Evolutionary conservation across 2,888 invertebrate species (phyloP), one percentile per base, ranked within the genome.

Genomic region (Eilema sororculum): DNA sequence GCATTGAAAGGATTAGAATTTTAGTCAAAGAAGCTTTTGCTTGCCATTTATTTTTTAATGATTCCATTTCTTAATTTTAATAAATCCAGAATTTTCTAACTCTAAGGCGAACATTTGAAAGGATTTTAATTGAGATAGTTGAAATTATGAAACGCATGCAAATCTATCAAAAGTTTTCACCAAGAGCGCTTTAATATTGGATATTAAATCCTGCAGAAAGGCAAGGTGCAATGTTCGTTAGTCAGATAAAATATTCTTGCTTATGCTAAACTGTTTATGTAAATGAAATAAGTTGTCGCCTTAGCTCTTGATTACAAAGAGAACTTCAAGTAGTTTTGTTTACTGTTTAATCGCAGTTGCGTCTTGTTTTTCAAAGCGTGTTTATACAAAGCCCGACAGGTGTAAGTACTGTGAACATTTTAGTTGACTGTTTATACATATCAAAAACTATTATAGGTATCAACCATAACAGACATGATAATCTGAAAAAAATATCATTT

Each of bases 261-360:
- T 90, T 90, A 89, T 88, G 88, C 87, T 88, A 89, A 90, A 90
- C 87, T 89, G 89, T 92, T 92, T 91, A 91, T 91, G 92, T 88
- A 91, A 92, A 92, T 92, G 88, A 89, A 92, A 89, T 91, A 90
- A 91, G 87, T 92, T 90, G 91, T 91, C 91, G 89, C 87, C 86
- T 89, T 87, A 89, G 86, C 87, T 90, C 89, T 90, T 91, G 90
- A 92, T 92, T 93, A 92, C 91, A 89, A 92, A 91, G 91, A 87
- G 87, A 90, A 91, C 86, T 91, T 90, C 83, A 83, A 87, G 83
- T 87, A 87, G 89, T 91, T 92, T 89, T 92, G 89, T 91, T 91
- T 90, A 89, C 85, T 84, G 84, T 87, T 89, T 90, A 90, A 91
- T 92, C 87, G 89, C 81, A 88, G 88, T 90, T 89, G 84, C 84